Base-by-base conservation (phyloP, 2,113 vertebrate species). In the Cyrtonyx montezumae region DNA sequence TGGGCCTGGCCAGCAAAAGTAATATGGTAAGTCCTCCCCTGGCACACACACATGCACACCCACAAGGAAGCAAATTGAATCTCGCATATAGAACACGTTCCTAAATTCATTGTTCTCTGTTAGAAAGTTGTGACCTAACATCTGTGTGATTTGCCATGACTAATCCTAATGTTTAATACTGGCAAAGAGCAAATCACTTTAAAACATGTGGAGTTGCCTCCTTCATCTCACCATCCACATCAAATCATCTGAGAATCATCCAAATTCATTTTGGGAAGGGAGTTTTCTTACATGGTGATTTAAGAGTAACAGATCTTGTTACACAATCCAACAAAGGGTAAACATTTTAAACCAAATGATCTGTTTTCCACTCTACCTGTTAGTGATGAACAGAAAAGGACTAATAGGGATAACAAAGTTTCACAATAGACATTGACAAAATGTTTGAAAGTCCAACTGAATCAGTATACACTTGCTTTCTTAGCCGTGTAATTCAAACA, bases 1-100 rank as follows among this genome's bases (percentile, higher is more conserved):
- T 28, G 13, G 51, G 51, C 51, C 25, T 16, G 26, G 51, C 26
- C 26, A 53, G 51, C 14, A 14, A 19, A 42, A 34, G 37, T 12
- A 18, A 2, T 20, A 12, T 0, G 1, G 34, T 0, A 2, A 76
- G 17, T 9, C 14, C 30, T 17, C 5, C 28, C 7, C 14, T 32
- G n/a, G 9, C 28, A 23, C 34, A 40, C 19, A 9, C 43, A 55
- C 4, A 20, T 4, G 10, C 8, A 9, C 17, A 8, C 13, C 6
- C 9, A 0, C 1, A 14, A 25, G 25, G 13, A 62, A 43, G 49
- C 17, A 68, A 63, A n/a, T 13, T 37, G 40, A 78, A 30, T 9
- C 45, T 11, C 21, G 15, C 0, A 2, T 34, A 79, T 48, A 32
- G 19, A 42, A 22, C 63, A 58, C 19, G 4, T 37, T 69, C 16